These are phyloP conservation scores for Drosophila ananassae DNA, from an alignment of 1,140 invertebrate species.

Conservation along the genomic window DNA sequence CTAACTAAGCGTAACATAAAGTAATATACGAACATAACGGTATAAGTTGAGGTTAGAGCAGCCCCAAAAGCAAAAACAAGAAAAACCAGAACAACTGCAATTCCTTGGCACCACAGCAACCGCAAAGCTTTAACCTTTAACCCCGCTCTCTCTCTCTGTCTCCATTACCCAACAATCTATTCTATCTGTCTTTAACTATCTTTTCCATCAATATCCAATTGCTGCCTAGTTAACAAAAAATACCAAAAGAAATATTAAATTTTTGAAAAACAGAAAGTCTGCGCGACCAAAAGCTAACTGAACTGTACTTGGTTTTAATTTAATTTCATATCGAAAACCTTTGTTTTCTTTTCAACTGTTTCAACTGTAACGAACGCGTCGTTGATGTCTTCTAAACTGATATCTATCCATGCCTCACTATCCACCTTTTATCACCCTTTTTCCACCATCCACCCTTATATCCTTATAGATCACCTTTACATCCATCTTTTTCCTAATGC, in stretches of 20 bases:
- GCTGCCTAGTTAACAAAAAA: constrained; percentile 20
- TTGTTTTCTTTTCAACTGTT: constrained; percentile 47
- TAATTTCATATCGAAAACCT: constrained; percentile 76
- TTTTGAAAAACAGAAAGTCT: constrained; percentile 23
- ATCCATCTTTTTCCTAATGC: constrained; percentile 50
- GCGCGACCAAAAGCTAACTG: constrained; percentile 31
- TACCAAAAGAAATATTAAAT: background rate
- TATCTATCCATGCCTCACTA: constrained; percentile 16
- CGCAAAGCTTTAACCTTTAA: constrained; percentile 41
- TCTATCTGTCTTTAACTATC: constrained; percentile 19
- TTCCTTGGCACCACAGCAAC: constrained; percentile 37
- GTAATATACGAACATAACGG: constrained; percentile 34
- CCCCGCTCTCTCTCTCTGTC: constrained; percentile 30
- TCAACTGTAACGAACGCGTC: constrained; percentile 46
- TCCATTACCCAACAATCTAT: constrained; percentile 25
- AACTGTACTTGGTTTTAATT: constrained; percentile 63
- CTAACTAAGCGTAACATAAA: constrained; percentile 42
- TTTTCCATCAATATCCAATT: constrained; percentile 32
- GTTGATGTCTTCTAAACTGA: constrained; percentile 36
- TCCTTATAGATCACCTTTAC: constrained; percentile 17
- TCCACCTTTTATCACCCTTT: constrained; percentile 10
- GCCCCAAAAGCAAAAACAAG: constrained; percentile 3
- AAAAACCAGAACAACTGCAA: constrained; percentile 25
- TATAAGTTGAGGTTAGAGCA: constrained; percentile 53
- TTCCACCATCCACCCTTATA: background rate